phyloP scores from a whole-genome alignment of 1,140 invertebrate species.

The Euschistus heros region DNA sequence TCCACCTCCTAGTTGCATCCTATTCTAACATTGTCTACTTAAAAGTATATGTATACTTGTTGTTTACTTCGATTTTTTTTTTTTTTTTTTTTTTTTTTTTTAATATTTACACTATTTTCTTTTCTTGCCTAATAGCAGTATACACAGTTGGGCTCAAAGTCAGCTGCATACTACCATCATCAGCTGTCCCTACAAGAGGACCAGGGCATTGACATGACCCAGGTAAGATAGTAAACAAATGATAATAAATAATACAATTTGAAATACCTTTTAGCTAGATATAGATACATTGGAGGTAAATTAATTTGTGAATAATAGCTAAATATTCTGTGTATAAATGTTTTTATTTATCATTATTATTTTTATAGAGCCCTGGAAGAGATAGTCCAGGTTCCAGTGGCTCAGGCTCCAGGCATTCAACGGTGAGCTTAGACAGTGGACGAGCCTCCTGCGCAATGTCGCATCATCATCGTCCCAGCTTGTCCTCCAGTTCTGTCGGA shows the following conservation, averaged over 20 bases:
- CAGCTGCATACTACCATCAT: constrained; percentile 58
- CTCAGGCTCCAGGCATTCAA: constrained; percentile 75
- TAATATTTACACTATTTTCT: no score
- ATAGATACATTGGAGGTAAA: no score
- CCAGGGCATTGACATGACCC: constrained; percentile 57
- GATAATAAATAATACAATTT: no score
- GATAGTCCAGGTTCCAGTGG: constrained; percentile 82
- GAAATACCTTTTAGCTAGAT: no score
- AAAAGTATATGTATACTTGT: no score
- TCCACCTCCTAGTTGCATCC: no score
- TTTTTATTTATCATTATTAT: background rate
- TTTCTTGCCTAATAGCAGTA: constrained; percentile 27
- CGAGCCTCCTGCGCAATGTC: constrained; percentile 52
- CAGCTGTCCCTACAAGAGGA: constrained; percentile 59
- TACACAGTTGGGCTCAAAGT: constrained; percentile 39
- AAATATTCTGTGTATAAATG: background rate
- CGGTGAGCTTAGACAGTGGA: constrained; percentile 84
- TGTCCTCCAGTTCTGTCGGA: constrained; percentile 58
- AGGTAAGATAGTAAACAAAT: constrained; percentile 41
- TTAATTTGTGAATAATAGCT: constrained; percentile 6
- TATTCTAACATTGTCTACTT: no score
- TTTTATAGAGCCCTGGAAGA: constrained; percentile 64
- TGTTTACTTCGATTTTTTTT: no score
- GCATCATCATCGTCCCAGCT: constrained; percentile 26
- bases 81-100: no score